phyloP scores from a whole-genome alignment of 30 jellyfish, hydroid and myxozoan species.

The Catostylus mosaicus region DNA sequence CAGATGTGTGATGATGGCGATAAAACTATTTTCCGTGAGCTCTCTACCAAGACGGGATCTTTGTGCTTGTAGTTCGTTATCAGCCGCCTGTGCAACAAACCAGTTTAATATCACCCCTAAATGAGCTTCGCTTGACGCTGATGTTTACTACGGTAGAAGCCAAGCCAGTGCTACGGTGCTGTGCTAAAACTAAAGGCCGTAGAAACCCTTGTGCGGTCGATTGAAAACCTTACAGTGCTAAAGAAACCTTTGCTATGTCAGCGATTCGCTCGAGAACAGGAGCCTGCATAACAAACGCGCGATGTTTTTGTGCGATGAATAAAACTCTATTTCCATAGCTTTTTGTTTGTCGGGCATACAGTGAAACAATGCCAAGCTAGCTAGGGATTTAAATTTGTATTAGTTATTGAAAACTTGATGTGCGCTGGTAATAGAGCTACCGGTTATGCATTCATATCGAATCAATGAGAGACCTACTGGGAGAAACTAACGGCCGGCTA shows the following conservation, averaged over 20 bases:
- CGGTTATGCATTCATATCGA: slow-evolving; percentile 34
- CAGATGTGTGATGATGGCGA: slow-evolving; percentile 6
- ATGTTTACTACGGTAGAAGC: neutral
- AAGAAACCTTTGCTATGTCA: slow-evolving; percentile 72
- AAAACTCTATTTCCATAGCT: slow-evolving; percentile 32
- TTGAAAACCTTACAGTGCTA: slow-evolving; percentile 43
- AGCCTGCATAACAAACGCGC: slow-evolving; percentile 44
- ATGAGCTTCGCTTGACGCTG: neutral
- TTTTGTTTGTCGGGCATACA: slow-evolving; percentile 64
- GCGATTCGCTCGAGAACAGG: slow-evolving; percentile 55
- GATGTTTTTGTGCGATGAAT: slow-evolving; percentile 38
- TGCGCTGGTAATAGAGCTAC: slow-evolving; percentile 40
- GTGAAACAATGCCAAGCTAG: slow-evolving; percentile 24
- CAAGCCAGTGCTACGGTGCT: slow-evolving; percentile 41
- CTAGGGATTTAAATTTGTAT: slow-evolving; percentile 62
- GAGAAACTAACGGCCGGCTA: neutral
- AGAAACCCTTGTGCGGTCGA: slow-evolving; percentile 76
- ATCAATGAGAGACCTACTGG: slow-evolving; percentile 35
- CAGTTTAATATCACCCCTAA: neutral
- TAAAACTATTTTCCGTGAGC: neutral
- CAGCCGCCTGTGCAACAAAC: slow-evolving; percentile 1
- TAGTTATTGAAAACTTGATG: slow-evolving; percentile 37
- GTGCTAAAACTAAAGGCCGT: slow-evolving; percentile 47
- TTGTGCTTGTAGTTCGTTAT: neutral
- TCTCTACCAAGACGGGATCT: neutral